Evolutionary conservation across 2,888 invertebrate genomes (phyloP), one percentile per base, ranked within the genome.

Genomic region (Cheilosia pagana): DNA sequence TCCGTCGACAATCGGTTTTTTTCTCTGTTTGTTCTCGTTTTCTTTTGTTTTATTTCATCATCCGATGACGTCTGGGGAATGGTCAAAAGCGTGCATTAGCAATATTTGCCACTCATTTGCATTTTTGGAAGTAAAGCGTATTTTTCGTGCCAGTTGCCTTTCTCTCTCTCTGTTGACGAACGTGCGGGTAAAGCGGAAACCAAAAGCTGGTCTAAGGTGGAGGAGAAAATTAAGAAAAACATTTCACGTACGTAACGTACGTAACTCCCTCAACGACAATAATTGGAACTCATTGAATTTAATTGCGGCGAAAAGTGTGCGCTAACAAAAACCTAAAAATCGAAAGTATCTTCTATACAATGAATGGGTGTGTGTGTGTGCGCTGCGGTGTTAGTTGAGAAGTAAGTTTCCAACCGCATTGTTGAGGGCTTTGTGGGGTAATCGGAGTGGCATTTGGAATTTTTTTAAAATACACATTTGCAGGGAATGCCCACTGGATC

Each of bases 51-150:
- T 31, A 21, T 67, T 71, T 53, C 70, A 52, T 48, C 55, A 75
- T 35, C 8, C 45, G 70, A 70, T 81, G 81, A 76, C 68, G 81
- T 76, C 70, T 62, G 81, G 21, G 39, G 28, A 60, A 67, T 63
- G 75, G 63, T 45, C 68, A 45, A 63, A 57, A 59, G 67, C 68
- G 63, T 79, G 65, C 72, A 75, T 68, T 57, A 45, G 57, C 41
- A 62, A 28, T 75, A 70, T 81, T 81, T 75, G 48, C 57, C 63
- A 43, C 57, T 81, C 63, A 75, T 81, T 75, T 75, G 63, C 70
- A 75, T 75, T 57, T 75, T 65, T 23, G 8, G 50, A 60, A 53
- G 39, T 16, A 10, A 60, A 60, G 23, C 23, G 19, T 25, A 14
- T 50, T 41, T 63, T 35, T 12, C 23, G n/a, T n/a, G n/a, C n/a